Conservation (phyloP, 2,888 invertebrate species). For the Tupiocoris notatus region DNA sequence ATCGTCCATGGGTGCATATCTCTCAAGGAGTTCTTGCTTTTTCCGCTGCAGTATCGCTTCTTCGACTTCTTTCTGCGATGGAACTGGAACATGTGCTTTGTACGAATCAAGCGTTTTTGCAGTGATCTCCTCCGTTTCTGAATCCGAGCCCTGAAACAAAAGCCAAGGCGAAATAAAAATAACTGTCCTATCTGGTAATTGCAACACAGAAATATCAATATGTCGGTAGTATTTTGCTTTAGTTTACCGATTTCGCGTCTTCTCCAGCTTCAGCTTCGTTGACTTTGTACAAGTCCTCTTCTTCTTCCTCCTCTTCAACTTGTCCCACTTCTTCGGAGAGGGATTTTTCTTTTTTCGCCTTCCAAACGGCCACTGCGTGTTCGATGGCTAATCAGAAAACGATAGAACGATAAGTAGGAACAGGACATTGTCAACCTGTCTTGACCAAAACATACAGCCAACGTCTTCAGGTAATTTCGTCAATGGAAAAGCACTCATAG, state of each 20-base stretch:
- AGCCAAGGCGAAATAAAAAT: too few species aligned
- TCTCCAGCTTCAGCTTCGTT: conserved; percentile 54
- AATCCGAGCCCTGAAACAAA: conserved; percentile 44
- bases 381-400: conserved; percentile 58
- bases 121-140: conserved; percentile 39
- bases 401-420: neutral
- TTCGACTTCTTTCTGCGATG: conserved; percentile 91
- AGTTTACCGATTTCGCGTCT: neutral
- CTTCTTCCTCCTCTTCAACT: conserved; percentile 64
- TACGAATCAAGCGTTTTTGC: conserved; percentile 56
- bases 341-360: conserved; percentile 54
- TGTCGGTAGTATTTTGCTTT: too few species aligned
- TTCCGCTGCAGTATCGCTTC: conserved; percentile 84
- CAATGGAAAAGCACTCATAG: neutral
- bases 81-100: conserved; percentile 87
- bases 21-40: conserved; percentile 81
- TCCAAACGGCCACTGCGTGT: conserved; percentile 71
- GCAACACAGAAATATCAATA: too few species aligned
- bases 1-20: conserved; percentile 36
- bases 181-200: too few species aligned
- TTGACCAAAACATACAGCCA: neutral
- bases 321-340: conserved; percentile 56
- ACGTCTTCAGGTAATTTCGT: neutral
- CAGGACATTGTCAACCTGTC: too few species aligned
- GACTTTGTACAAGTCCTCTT: conserved; percentile 70